Evolutionary conservation across 2,113 vertebrate species (phyloP), one percentile per base, ranked within the genome.

Genomic region (Aspiorhynchus laticeps): DNA sequence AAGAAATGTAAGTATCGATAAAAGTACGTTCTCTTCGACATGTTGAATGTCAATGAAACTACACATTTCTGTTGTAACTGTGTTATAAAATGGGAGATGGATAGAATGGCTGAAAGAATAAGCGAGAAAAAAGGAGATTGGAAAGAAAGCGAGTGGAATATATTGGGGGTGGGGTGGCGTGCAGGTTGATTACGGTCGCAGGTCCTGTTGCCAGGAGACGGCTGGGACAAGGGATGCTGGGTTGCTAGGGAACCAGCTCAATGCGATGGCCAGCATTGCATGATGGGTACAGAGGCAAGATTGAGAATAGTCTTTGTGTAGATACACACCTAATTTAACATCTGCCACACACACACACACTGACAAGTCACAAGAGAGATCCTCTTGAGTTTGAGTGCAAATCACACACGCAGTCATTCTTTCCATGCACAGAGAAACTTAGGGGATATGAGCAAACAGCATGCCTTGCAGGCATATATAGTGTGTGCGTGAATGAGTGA

Each of bases 171-270:
- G 92, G 86, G 90, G 92, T 91, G 91, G 93, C 48, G 82, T 4
- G 82, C 92, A 93, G 93, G 94, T 95, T 95, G 94, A 95, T 95
- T 95, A 94, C 83, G 94, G 94, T 94, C 93, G 91, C 94, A 94
- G 93, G 94, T 94, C 93, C 93, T 92, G 94, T 95, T 95, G 95
- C 95, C 91, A 93, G 91, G 95, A 93, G 92, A 95, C 93, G 92
- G 92, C 89, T 82, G 93, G 93, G 93, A 94, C 88, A 81, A 94
- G 93, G 93, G 95, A 95, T 95, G 93, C 93, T 93, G 93, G 93
- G 95, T 95, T 95, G 94, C 95, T 93, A 94, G 90, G 95, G 91
- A 88, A 95, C 95, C 93, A 24, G 83, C 89, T 80, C 90, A 92
- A 95, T 95, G 94, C 93, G 92, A 93, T 94, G 94, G 90, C 93